A percentile compares a stretch with the other conserved stretches of the same genome.
phyloP scores from a whole-genome alignment of 2,888 invertebrate species.

The Lithosia quadra region DNA sequence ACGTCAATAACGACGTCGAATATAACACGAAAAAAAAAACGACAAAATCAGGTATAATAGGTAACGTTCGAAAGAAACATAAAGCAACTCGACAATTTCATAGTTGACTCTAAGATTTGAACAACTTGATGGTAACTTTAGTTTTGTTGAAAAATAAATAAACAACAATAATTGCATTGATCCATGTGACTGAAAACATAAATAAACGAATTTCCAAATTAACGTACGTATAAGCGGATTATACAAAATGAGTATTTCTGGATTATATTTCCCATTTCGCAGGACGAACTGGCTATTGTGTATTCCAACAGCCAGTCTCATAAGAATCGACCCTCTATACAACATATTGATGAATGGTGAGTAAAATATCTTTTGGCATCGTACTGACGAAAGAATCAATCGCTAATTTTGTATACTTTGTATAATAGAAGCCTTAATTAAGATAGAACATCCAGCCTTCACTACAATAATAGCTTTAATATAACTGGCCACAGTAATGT shows the following conservation, averaged over 20 bases:
- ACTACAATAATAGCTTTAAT: conserved; percentile 77
- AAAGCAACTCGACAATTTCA: conserved; percentile 78
- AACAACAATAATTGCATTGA: conserved; percentile 65
- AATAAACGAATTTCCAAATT: conserved; percentile 39
- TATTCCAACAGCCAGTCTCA: conserved; percentile 33
- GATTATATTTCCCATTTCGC: conserved; percentile 42
- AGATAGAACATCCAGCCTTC: conserved; percentile 71
- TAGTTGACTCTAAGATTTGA: conserved; percentile 78
- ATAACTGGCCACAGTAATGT: conserved; percentile 84
- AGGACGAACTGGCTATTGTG: conserved; percentile 39
- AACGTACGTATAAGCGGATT: conserved; percentile 49
- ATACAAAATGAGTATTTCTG: conserved; percentile 71
- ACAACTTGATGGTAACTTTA: conserved; percentile 85
- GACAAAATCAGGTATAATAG: conserved; percentile 83
- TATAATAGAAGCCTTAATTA: conserved; percentile 62
- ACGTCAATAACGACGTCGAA: conserved; percentile 73
- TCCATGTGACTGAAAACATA: conserved; percentile 37
- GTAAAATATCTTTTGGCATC: conserved; percentile 46
- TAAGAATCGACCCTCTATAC: conserved; percentile 33
- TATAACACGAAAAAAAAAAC: conserved; percentile 73
- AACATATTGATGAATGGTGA: conserved; percentile 36
- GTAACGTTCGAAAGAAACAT: conserved; percentile 81
- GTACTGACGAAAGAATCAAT: conserved; percentile 42
- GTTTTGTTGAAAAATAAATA: conserved; percentile 67
- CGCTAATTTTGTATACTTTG: conserved; percentile 49